A percentile compares a stretch with the other conserved stretches of the same genome.
These are phyloP conservation scores for Augiades crinisus DNA, from an alignment of 2,888 invertebrate species.

Conservation along the genomic window DNA sequence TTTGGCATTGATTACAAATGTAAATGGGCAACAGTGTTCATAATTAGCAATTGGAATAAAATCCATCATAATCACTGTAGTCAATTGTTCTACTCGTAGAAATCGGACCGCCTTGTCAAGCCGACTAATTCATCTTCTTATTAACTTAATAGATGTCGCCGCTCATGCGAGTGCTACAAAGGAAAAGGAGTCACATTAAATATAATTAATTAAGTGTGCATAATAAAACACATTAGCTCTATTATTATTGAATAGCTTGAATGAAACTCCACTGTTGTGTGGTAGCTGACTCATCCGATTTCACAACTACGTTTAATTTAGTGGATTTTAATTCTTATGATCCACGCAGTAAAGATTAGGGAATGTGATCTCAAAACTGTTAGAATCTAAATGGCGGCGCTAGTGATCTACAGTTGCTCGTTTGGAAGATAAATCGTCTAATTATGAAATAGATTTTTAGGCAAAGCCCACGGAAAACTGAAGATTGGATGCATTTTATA, in stretches of 20 bases:
- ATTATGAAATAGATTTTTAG: conserved; percentile 12
- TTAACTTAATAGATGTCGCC: conserved; percentile 33
- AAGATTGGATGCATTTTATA: no score
- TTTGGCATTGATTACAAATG: no score
- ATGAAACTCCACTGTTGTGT: conserved; percentile 50
- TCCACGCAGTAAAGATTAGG: not conserved
- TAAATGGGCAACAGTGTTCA: not conserved
- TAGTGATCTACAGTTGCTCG: conserved; percentile 54
- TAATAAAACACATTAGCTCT: conserved; percentile 47
- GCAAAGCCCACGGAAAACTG: no score
- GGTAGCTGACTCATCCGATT: conserved; percentile 44
- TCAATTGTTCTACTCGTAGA: conserved; percentile 7
- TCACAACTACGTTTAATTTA: not conserved
- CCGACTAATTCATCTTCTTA: conserved; percentile 27
- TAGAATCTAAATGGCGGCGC: conserved; percentile 42
- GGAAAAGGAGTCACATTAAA: conserved; percentile 56
- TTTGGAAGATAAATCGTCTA: conserved; percentile 19
- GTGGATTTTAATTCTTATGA: conserved; percentile 13
- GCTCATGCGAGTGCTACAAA: conserved; percentile 41
- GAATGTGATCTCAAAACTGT: not conserved
- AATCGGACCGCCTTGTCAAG: conserved; percentile 12
- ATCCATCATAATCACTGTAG: conserved; percentile 2
- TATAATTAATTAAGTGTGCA: conserved; percentile 70
- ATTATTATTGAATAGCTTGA: conserved; percentile 51
- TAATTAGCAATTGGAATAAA: conserved; percentile 22